These are phyloP conservation scores for Nannoperca australis DNA, from an alignment of 2,797 vertebrate species.

Conservation along the genomic window DNA sequence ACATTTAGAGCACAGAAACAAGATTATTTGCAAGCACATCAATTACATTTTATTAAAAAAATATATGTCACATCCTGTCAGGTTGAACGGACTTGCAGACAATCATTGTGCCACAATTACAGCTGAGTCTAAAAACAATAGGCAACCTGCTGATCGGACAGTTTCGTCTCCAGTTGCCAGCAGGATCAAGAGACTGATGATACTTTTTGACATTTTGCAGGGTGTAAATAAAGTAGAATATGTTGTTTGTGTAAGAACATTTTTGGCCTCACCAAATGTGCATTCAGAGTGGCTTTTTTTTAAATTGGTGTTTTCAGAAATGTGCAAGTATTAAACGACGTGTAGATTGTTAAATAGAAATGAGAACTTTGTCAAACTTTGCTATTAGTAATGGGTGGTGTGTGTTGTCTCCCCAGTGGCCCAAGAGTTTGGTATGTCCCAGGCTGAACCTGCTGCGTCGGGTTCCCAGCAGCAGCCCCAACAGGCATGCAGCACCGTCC, in stretches of 20 bases:
- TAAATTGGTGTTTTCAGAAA: not conserved
- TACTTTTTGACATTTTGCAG: not conserved
- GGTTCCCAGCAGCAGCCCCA: constrained; percentile 68
- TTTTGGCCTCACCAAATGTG: not conserved
- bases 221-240: not conserved
- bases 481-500: constrained; percentile 86
- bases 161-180: not conserved
- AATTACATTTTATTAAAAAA: not conserved
- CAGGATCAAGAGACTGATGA: not conserved
- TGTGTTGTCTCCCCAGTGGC: constrained; percentile 81
- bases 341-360: not conserved
- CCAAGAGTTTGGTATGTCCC: constrained; percentile 86
- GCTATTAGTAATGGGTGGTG: not conserved
- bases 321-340: not conserved
- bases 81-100: too few relatives aligned
- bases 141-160: not conserved
- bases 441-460: constrained; percentile 34
- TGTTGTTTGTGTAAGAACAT: not conserved
- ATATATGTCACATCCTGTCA: not conserved
- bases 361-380: too few relatives aligned
- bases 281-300: not conserved
- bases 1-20: not conserved
- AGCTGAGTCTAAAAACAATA: too few relatives aligned
- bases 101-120: too few relatives aligned
- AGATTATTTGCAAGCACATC: not conserved